These are phyloP conservation scores for Pyralis farinalis DNA, from an alignment of 2,888 invertebrate genomes.

Conservation along the genomic window DNA sequence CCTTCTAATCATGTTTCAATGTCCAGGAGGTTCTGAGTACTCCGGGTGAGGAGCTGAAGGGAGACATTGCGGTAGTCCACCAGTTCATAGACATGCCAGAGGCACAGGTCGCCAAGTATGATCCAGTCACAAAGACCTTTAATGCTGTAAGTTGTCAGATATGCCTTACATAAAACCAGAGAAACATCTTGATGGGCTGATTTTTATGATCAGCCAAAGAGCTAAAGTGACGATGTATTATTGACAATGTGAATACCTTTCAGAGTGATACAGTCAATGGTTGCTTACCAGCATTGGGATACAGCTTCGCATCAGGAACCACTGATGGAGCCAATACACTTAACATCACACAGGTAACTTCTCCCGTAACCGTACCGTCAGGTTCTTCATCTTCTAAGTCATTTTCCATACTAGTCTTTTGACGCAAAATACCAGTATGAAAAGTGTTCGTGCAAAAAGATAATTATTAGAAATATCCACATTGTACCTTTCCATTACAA, in stretches of 20 bases:
- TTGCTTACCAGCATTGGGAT: constrained; percentile 90
- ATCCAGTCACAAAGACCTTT: constrained; percentile 49
- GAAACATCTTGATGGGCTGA: no score
- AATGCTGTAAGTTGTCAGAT: constrained; percentile 56
- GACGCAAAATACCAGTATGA: no score
- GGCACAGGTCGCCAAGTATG: constrained; percentile 67
- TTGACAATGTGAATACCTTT: constrained; percentile 12
- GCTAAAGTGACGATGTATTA: no score
- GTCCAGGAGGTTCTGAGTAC: constrained; percentile 79
- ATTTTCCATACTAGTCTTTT: no score
- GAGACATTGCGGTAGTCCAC: constrained; percentile 84
- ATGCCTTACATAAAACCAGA: no score
- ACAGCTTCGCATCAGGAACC: constrained; percentile 92
- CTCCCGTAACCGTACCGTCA: no score
- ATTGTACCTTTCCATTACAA: no score
- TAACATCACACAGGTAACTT: constrained; percentile 84
- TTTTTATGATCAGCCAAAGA: no score
- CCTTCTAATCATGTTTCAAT: no score
- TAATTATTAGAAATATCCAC: no score
- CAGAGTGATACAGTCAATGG: constrained; percentile 80
- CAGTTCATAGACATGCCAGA: constrained; percentile 88
- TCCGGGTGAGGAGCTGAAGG: constrained; percentile 79
- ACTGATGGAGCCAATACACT: constrained; percentile 89
- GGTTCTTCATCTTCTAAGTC: no score
- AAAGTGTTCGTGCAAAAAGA: no score